Evolutionary conservation across 2,797 vertebrate genomes (phyloP), one percentile per base, ranked within the genome.

Genomic region (Siniperca undulata): DNA sequence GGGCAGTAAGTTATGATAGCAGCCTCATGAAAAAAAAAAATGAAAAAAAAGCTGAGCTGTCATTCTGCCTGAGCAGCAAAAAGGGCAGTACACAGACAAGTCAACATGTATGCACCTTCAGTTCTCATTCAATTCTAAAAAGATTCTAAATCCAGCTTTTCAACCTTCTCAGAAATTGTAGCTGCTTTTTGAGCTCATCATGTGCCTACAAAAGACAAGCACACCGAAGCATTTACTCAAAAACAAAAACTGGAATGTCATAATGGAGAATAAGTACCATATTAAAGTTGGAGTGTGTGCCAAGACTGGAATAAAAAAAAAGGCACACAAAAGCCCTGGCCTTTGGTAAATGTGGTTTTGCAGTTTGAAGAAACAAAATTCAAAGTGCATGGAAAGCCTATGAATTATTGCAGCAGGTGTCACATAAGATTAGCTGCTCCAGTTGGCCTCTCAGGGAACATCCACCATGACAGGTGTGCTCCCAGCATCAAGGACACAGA

Each of bases 381-480:
- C 77, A 82, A 88, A 89, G 91, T 86, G 90, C 88, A 90, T 69
- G 81, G 86, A 84, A 90, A 89, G 92, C 88, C 88, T 87, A 94
- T 94, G 90, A 95, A 95, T 95, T 94, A 95, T 95, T 95, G 83
- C 94, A 93, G 93, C 92, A 91, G 86, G 91, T 93, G 93, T 95
- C 95, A 86, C 79, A 77, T 84, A 74, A 91, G 91, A 95, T 95
- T 93, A 95, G 88, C 89, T 87, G 93, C 95, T 94, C 92, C 87
- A 93, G 88, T 94, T 94, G 92, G 90, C 90, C 89, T 92, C 91
- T 91, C 84, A 86, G 92, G 92, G 91, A 94, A 94, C 94, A 93
- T 92, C 79, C 85, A 92, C 90, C 90, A 83, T 94, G 94, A 96
- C 95, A 95, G 93, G 95, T 94, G 90, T 87, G 93, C 88, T 91